phyloP scores from a whole-genome alignment of 2,797 vertebrate species.

The Tachyglossus aculeatus region DNA sequence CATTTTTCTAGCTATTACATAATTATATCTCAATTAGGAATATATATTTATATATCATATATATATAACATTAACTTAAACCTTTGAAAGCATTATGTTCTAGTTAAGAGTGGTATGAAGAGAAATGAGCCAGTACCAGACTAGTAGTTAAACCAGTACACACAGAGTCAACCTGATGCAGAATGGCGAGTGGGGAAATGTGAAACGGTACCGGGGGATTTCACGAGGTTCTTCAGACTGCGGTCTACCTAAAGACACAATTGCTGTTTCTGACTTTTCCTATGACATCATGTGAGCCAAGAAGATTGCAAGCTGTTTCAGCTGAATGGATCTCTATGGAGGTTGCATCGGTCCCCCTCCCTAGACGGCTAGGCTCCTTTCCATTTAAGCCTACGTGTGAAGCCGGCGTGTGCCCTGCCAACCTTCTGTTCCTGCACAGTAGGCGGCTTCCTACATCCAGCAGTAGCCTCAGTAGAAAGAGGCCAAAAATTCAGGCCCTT shows the following conservation, averaged over 20 bases:
- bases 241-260: conserved; percentile 15
- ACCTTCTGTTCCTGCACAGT: too few species aligned
- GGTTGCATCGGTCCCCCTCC: conserved; percentile 8
- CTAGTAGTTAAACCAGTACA: conserved; percentile 71
- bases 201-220: conserved; percentile 34
- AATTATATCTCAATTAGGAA: conserved; percentile 79
- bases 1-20: conserved; percentile 81
- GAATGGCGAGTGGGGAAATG: conserved; percentile 46
- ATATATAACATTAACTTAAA: conserved; percentile 80
- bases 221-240: conserved; percentile 20
- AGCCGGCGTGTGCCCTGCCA: too few species aligned
- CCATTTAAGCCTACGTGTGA: neutral
- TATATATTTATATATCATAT: conserved; percentile 80
- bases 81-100: conserved; percentile 80
- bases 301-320: neutral
- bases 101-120: conserved; percentile 73
- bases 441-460: neutral
- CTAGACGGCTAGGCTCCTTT: neutral
- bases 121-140: conserved; percentile 72
- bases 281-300: conserved; percentile 5
- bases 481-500: too few species aligned
- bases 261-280: conserved; percentile 12
- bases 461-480: conserved; percentile 1
- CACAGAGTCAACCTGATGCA: conserved; percentile 30
- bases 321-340: conserved; percentile 12